Evolutionary conservation across 2,113 vertebrate species (phyloP).

Genomic region (Saimiri boliviensis): DNA sequence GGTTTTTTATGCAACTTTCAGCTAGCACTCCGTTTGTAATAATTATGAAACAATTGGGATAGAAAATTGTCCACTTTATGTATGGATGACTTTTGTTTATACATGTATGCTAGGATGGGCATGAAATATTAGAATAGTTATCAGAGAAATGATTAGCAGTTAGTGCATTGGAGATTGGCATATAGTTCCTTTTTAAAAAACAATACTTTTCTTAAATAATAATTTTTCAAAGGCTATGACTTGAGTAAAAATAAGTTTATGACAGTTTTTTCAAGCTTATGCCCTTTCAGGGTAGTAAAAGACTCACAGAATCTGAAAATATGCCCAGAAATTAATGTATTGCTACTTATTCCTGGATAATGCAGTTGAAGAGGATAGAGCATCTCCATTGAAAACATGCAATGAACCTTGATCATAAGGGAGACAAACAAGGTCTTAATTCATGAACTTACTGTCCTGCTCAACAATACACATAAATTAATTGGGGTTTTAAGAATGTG

Average conservation of each 20-base stretch:
- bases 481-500: neutral
- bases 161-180: neutral
- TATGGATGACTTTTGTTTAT: conserved; percentile 42
- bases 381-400: neutral
- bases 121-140: conserved; percentile 8
- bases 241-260: conserved; percentile 19
- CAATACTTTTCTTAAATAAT: neutral
- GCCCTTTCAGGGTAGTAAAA: neutral
- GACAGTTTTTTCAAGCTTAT: neutral
- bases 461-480: conserved; percentile 27
- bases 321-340: neutral
- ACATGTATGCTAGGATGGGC: neutral
- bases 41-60: conserved; percentile 34
- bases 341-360: neutral
- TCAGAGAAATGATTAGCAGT: conserved; percentile 23
- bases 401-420: neutral
- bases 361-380: neutral
- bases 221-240: neutral
- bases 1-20: neutral
- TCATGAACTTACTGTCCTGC: conserved; percentile 1
- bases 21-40: neutral
- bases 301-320: neutral
- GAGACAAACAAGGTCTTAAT: neutral
- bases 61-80: conserved; percentile 20
- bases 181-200: conserved; percentile 7